Evolutionary conservation across 2,797 vertebrate genomes (phyloP).

Genomic region (Cygnus olor): DNA sequence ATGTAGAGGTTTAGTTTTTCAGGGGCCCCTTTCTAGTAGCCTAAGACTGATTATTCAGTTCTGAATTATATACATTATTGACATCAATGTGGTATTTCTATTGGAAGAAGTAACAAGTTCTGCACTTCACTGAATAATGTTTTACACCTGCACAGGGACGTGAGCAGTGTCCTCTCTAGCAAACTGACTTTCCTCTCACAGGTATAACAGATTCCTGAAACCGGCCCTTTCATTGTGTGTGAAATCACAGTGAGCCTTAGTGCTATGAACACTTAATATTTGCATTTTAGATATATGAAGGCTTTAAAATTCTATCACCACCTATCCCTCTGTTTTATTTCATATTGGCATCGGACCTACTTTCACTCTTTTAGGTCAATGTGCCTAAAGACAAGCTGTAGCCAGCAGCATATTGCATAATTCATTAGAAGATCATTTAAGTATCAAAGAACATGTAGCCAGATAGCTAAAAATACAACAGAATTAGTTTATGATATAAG

Average conservation of each 20-base stretch:
- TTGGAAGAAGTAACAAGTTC: background rate
- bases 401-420: background rate
- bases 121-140: background rate
- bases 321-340: background rate
- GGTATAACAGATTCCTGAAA: background rate
- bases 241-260: background rate
- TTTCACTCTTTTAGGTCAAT: background rate
- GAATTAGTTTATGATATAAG: background rate
- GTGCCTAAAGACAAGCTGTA: background rate
- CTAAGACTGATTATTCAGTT: background rate
- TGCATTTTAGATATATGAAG: background rate
- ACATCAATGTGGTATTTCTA: background rate
- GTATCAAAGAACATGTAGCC: background rate
- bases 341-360: background rate
- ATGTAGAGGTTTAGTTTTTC: background rate
- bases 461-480: background rate
- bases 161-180: background rate
- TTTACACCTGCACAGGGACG: background rate
- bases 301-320: background rate
- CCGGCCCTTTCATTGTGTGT: background rate
- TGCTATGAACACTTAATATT: background rate
- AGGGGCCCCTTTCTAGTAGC: background rate
- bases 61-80: background rate
- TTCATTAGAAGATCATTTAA: background rate
- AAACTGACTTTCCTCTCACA: background rate